These are phyloP conservation scores for Periplaneta americana DNA, from an alignment of 1,140 invertebrate species.

Conservation along the genomic window DNA sequence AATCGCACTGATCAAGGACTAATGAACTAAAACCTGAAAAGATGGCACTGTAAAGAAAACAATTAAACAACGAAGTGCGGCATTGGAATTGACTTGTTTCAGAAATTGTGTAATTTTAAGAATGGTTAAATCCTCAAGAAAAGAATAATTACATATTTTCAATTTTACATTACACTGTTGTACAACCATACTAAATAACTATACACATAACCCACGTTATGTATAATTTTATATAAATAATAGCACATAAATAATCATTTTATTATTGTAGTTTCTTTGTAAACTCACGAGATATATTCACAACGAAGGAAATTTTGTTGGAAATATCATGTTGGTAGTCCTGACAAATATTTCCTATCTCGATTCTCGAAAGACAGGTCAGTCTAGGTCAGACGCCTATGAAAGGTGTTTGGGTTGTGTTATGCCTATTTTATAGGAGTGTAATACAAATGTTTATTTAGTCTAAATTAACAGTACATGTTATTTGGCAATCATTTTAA, in stretches of 20 bases:
- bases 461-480: no score
- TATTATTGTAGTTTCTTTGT: neutral
- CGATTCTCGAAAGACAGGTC: no score
- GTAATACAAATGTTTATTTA: no score
- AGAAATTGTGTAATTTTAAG: neutral
- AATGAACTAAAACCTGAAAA: constrained; percentile 10
- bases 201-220: neutral
- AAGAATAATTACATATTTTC: neutral
- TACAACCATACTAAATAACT: neutral
- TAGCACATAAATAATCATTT: neutral
- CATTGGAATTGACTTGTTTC: neutral
- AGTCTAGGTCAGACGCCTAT: no score
- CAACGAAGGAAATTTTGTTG: neutral
- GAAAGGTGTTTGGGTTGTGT: no score
- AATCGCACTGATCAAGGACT: constrained; percentile 7
- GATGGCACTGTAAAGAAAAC: constrained; percentile 12
- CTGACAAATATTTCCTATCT: no score
- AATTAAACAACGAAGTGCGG: neutral
- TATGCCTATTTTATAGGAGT: no score
- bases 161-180: neutral
- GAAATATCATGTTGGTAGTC: neutral
- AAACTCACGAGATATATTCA: neutral
- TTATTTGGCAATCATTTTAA: no score
- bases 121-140: neutral
- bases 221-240: neutral